phyloP scores from a whole-genome alignment of 2,888 invertebrate genomes.

The Ypsolopha scabrella region DNA sequence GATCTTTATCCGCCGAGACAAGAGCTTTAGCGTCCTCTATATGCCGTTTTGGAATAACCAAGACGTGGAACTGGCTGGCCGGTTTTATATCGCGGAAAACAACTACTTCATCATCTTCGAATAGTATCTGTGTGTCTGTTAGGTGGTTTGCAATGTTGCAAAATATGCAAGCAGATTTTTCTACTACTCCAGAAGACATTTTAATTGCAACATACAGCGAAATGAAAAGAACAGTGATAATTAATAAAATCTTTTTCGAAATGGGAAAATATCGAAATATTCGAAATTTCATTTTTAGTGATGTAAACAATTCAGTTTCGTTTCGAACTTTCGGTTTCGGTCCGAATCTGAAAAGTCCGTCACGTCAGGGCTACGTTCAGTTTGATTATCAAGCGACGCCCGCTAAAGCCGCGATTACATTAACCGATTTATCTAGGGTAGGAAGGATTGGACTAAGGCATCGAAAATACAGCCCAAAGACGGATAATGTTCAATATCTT shows the following conservation, averaged over 20 bases:
- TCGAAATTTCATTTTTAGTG: neutral
- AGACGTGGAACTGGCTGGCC: slow-evolving; percentile 81
- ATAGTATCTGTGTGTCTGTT: slow-evolving; percentile 72
- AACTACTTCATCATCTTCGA: slow-evolving; percentile 80
- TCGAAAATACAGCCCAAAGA: too few species aligned
- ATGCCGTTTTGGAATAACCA: slow-evolving; percentile 83
- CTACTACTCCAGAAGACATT: slow-evolving; percentile 23
- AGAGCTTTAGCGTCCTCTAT: slow-evolving; percentile 80
- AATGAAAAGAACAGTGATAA: neutral
- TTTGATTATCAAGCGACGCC: too few species aligned
- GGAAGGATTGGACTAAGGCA: too few species aligned
- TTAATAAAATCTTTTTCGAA: neutral
- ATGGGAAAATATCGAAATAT: too few species aligned
- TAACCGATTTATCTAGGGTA: too few species aligned
- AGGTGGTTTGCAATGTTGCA: slow-evolving; percentile 78
- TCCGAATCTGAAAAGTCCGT: too few species aligned
- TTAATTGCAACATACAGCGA: slow-evolving; percentile 4
- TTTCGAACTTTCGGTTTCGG: too few species aligned
- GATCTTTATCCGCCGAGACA: slow-evolving; percentile 71
- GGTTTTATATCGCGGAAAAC: slow-evolving; percentile 89
- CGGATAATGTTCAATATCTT: too few species aligned
- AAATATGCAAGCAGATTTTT: slow-evolving; percentile 73
- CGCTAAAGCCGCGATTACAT: too few species aligned
- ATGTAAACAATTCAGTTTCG: too few species aligned
- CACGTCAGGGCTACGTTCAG: too few species aligned